Conservation (phyloP, 2,113 vertebrate species). For the Indicator indicator region DNA sequence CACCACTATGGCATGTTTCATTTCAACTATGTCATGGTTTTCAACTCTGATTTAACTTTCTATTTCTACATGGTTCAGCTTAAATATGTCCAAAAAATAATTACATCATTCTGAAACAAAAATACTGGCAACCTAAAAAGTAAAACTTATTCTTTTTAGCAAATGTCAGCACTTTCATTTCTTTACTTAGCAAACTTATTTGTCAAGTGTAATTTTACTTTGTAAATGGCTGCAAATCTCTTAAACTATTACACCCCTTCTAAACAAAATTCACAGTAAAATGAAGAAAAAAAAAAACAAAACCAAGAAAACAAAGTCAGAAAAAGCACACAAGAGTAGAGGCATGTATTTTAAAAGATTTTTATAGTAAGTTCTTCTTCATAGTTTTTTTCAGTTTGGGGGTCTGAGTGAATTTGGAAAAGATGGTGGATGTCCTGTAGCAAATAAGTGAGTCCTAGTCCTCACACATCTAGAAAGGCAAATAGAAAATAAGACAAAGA, state of each 20-base stretch:
- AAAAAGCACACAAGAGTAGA: not conserved
- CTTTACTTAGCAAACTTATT: not conserved
- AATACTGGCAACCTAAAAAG: not conserved
- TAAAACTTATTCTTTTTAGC: not conserved
- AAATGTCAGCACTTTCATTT: not conserved
- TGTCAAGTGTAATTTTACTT: not conserved
- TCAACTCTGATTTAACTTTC: not conserved
- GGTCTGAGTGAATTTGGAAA: not conserved
- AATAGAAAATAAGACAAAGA: not conserved
- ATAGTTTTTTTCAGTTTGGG: not conserved
- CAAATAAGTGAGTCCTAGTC: not conserved
- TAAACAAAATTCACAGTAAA: too few relatives aligned
- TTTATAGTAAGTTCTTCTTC: not conserved
- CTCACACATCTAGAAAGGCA: not conserved
- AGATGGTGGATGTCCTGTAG: not conserved
- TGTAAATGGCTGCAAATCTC: not conserved
- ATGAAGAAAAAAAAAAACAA: too few relatives aligned
- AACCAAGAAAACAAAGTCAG: too few relatives aligned
- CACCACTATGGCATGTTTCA: not conserved
- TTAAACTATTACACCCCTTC: accelerated
- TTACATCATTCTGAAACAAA: not conserved
- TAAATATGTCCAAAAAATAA: not conserved
- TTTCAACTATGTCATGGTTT: not conserved
- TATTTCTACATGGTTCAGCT: not conserved
- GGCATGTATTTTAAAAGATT: not conserved